Evolutionary conservation across 1,140 invertebrate species (phyloP), one percentile per base, ranked within the genome.

Genomic region (Tribolium madens): DNA sequence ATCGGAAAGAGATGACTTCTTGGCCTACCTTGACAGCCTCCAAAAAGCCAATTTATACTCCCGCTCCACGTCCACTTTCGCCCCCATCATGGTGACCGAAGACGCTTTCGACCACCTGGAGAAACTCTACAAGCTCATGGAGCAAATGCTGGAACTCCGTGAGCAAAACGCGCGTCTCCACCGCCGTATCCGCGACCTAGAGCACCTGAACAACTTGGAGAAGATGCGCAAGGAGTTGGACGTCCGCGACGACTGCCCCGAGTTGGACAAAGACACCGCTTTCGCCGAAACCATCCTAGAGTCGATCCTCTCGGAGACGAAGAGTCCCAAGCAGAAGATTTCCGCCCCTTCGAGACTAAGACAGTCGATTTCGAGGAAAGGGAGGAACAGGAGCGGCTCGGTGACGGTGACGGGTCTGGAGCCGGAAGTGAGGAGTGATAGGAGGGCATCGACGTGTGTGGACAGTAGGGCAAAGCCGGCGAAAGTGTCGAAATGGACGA

Each of bases 401-500:
- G 77, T 76, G 7, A 76, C 75, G 7, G 81, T 82, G n/a, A 31
- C 69, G 7, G 80, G 78, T n/a, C 33, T 21, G 7, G 33, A 10
- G n/a, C 50, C 10, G 68, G 12, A 9, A 5, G 13, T 42, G n/a
- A 73, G 73, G 26, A 15, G 46, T 15, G 70, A 79, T n/a, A 21
- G 76, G 5, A 15, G 75, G 50, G 46, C 71, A 0, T 77, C 76
- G 7, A 31, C 57, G 9, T 77, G 76, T 36, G 72, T 76, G 21
- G 86, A 86, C 4, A 50, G 64, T 0, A 86, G 87, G 14, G 87
- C 87, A 1, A 77, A 81, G 57, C 36, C 81, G 6, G 83, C 88
- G 0, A 90, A 93, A 84, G 88, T 93, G 5, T 94, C 93, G 0
- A 94, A 94, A 81, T 95, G 94, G 94, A 94, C 92, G 1, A 91